phyloP scores from a whole-genome alignment of 2,113 vertebrate species.

The Petrocephalus zakoni region DNA sequence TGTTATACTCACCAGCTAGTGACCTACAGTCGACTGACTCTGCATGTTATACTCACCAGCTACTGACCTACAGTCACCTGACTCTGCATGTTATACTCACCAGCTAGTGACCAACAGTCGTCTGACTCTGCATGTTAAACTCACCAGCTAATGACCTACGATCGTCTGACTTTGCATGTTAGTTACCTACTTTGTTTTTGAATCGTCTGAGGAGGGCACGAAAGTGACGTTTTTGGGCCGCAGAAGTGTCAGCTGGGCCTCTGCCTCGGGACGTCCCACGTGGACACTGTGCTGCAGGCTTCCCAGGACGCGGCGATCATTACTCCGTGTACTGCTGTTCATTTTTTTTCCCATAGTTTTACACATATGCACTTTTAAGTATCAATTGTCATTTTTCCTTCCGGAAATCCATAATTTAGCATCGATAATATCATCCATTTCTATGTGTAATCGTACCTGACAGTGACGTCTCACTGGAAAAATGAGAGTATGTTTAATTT shows the following conservation, averaged over 20 bases:
- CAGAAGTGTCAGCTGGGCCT: neutral
- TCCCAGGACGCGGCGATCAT: neutral
- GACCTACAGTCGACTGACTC: no score
- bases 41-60: no score
- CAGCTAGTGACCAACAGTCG: no score
- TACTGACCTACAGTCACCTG: no score
- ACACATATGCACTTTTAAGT: constrained; percentile 3
- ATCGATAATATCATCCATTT: constrained; percentile 14
- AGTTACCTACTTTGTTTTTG: neutral
- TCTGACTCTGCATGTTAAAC: no score
- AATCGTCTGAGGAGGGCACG: neutral
- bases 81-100: no score
- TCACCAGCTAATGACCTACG: neutral
- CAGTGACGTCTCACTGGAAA: constrained; percentile 15
- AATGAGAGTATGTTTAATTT: constrained; percentile 21
- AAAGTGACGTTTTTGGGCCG: neutral
- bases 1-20: no score
- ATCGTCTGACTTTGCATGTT: neutral
- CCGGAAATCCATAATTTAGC: constrained; percentile 16
- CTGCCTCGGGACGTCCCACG: neutral
- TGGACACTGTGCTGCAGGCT: neutral
- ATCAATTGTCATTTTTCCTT: neutral
- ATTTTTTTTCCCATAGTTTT: neutral
- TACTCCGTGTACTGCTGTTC: neutral
- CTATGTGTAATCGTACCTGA: constrained; percentile 15